These are phyloP conservation scores for Hemicordylus capensis DNA, from an alignment of 2,113 vertebrate genomes.

Conservation along the genomic window DNA sequence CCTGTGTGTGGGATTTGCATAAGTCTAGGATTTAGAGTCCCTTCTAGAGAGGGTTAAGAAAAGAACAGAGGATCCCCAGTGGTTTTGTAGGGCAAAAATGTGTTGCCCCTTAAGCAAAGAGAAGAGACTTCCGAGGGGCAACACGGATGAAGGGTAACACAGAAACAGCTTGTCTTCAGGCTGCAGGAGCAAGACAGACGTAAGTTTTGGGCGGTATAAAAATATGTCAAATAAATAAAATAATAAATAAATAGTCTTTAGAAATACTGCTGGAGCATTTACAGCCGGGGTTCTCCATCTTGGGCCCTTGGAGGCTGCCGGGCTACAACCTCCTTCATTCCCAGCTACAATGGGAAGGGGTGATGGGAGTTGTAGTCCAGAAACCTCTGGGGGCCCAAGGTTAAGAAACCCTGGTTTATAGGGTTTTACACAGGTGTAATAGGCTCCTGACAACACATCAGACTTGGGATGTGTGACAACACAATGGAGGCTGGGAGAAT, in stretches of 20 bases:
- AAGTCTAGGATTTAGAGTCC: background rate
- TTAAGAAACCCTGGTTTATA: too few relatives aligned
- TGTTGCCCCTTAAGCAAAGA: background rate
- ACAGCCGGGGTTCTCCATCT: too few relatives aligned
- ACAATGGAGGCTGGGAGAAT: background rate
- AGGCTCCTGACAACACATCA: background rate
- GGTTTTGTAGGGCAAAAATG: background rate
- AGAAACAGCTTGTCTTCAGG: background rate
- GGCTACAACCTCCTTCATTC: too few relatives aligned
- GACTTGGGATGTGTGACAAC: background rate
- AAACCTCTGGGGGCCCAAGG: too few relatives aligned
- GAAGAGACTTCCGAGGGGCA: background rate
- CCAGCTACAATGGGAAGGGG: too few relatives aligned
- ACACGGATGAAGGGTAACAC: background rate
- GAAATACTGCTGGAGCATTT: background rate
- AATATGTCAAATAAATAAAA: too few relatives aligned
- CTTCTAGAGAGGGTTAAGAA: background rate
- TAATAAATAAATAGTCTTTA: background rate
- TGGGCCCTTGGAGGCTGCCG: too few relatives aligned
- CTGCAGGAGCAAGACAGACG: background rate
- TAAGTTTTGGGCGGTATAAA: too few relatives aligned
- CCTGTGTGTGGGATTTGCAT: background rate
- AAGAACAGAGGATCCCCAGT: background rate
- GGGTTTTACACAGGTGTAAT: background rate
- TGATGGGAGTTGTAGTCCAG: too few relatives aligned